These are phyloP conservation scores for Potamarius usumacintae DNA, from an alignment of 2,113 vertebrate genomes.

Conservation along the genomic window DNA sequence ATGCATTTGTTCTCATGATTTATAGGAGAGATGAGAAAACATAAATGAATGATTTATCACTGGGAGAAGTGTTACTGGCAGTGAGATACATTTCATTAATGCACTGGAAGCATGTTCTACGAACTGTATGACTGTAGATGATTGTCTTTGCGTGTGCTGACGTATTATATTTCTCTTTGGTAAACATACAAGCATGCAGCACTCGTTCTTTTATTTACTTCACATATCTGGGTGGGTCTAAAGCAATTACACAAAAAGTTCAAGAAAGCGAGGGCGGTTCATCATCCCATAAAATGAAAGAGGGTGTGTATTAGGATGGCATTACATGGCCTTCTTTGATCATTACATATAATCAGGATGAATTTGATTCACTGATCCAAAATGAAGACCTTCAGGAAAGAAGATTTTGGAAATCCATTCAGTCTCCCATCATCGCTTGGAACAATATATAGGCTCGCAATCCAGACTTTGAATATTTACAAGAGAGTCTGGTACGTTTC, in stretches of 20 bases:
- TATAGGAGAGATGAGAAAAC: conserved; percentile 5
- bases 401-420: not conserved
- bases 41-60: conserved; percentile 3
- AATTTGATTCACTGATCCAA: conserved; percentile 19
- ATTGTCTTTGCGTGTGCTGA: not conserved
- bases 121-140: not conserved
- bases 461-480: not conserved
- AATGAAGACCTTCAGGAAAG: not conserved
- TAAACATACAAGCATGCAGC: not conserved
- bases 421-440: not conserved
- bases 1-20: not conserved
- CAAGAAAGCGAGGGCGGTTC: not conserved
- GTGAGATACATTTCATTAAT: conserved; percentile 5
- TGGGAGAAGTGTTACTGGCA: not conserved
- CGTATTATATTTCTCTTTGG: not conserved
- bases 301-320: not conserved
- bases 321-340: not conserved
- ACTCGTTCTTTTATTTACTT: conserved; percentile 2
- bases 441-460: not conserved
- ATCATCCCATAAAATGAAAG: conserved; percentile 11
- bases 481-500: not conserved
- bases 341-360: not conserved
- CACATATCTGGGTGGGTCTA: not conserved
- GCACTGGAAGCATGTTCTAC: not conserved
- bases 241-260: not conserved